Evolutionary conservation across 2,113 vertebrate genomes (phyloP), one percentile per base, ranked within the genome.

Genomic region (Nesoenas mayeri): DNA sequence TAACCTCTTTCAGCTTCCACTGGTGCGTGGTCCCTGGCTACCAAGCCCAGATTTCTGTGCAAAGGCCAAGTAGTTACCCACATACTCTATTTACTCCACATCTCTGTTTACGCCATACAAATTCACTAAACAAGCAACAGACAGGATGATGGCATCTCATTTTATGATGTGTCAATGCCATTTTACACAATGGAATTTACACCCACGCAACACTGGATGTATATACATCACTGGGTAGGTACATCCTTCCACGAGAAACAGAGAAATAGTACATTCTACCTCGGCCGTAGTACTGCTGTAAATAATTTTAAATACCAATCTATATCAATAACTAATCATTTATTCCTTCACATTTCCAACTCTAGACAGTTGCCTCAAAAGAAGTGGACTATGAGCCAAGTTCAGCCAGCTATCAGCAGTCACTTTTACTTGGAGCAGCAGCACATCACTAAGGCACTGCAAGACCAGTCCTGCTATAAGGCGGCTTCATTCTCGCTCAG

Each of bases 81-180:
- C 10, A 10, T 6, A 51, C 51, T 60, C 48, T 8, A 3, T 44
- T 64, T 31, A 42, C 19, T 53, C 57, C 3, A 0, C 11, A 31
- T 32, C 3, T 0, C 14, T 51, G n/a, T 47, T 48, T 12, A 6
- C 0, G 2, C 16, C 12, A 28, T 5, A 56, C 2, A 5, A 78
- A 74, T 32, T 74, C 79, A 66, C 54, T 47, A 47, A 48, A 24
- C 5, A 18, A 71, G 31, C 42, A 67, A 54, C 56, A 72, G 25
- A 12, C 31, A 32, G 12, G 2, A 2, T 5, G 11, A 54, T 14
- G 26, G 13, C 64, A 65, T 6, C 51, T 62, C 71, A 29, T 34
- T 36, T 24, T 13, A 34, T 6, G 34, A 84, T 22, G 13, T 26
- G 72, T 6, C 26, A 56, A 12, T 31, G 66, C 12, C 13, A 25